Evolutionary conservation across 1,140 invertebrate species (phyloP), one percentile per base, ranked within the genome.

Genomic region (Aphelenchoides avenae): DNA sequence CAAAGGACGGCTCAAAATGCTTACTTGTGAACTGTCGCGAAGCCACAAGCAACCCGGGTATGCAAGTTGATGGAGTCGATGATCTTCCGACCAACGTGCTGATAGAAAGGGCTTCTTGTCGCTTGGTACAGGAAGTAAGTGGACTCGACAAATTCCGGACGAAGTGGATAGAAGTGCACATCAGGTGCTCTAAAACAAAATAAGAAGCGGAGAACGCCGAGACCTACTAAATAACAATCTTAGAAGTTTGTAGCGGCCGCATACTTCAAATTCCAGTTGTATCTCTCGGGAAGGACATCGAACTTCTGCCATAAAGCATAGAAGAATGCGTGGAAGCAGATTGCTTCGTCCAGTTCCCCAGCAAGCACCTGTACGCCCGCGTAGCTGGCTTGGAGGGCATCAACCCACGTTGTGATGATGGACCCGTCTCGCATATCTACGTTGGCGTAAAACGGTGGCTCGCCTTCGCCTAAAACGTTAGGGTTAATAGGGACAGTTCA

Each of bases 291-390:
- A 36, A 87, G 70, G 31, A 83, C 81, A 9, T 81, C 83, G 71
- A 83, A 86, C 60, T 82, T 79, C 68, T 82, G 80, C 85, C 85
- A 86, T 48, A 87, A 82, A 20, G 81, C 77, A 73, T 84, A 85
- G 73, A 84, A 86, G 11, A 86, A 71, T 9, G 84, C 84, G 75
- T 86, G 86, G 15, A 79, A 79, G 74, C 85, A 86, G 57, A 86
- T 85, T 5, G 86, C 85, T 76, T 86, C 85, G 65, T 86, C 85
- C 48, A 86, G 78, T 75, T 86, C 84, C 55, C 86, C 86, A 75
- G 82, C 80, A 39, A 86, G 67, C 11, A 86, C 83, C 82, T 85
- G 70, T 22, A 77, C 54, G 31, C 69, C 75, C 1, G 73, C 54
- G 47, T 64, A 75, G 44, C 71, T 72, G 7, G 71, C 71, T 55